phyloP scores from a whole-genome alignment of 2,113 vertebrate genomes.

The Chelonoidis abingdonii region DNA sequence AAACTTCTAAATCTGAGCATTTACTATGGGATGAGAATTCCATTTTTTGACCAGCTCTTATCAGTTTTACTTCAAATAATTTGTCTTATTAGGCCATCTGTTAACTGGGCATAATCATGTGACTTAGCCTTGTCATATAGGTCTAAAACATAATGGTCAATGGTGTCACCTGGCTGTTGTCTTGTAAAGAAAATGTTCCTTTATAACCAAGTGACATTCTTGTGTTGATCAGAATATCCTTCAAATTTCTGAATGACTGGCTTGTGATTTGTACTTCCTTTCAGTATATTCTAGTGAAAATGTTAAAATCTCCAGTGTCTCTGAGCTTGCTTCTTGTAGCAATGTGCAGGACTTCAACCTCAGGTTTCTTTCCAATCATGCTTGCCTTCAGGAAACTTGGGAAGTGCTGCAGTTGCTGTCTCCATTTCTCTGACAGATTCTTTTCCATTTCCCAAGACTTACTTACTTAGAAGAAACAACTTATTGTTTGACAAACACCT shows the following conservation, averaged over 20 bases:
- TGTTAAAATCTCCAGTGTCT: not conserved
- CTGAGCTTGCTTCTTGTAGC: not conserved
- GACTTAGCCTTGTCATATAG: fast-evolving
- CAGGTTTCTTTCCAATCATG: not conserved
- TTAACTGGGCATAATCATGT: fast-evolving
- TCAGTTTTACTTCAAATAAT: not conserved
- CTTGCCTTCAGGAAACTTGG: not conserved
- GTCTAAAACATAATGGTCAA: not conserved
- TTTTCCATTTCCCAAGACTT: too few relatives aligned
- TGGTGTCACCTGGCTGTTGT: not conserved
- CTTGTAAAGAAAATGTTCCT: not conserved
- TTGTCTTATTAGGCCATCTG: not conserved
- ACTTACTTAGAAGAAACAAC: not conserved
- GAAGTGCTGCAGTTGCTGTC: not conserved
- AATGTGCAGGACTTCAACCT: not conserved
- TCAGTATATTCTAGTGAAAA: not conserved
- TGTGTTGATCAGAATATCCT: not conserved
- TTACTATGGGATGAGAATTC: not conserved
- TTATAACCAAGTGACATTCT: not conserved
- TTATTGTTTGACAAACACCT: not conserved
- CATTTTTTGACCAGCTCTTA: not conserved
- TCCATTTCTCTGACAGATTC: not conserved
- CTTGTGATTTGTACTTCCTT: not conserved
- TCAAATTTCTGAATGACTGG: not conserved
- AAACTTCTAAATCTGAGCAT: not conserved